Conservation (phyloP, 2,888 invertebrate species). For the Phorcus lineatus region DNA sequence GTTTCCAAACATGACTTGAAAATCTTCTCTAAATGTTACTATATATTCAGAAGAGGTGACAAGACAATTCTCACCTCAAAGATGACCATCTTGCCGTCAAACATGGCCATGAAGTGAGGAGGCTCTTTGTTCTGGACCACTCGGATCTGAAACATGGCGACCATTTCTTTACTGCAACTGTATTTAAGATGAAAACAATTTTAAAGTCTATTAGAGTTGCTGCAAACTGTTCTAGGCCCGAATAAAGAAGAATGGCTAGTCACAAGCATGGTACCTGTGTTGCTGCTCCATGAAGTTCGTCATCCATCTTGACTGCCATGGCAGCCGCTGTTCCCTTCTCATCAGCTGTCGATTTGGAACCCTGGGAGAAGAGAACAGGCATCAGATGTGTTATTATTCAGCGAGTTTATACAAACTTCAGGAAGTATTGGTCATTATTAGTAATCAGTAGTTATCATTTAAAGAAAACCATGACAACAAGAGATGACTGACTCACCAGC, state of each 20-base stretch:
- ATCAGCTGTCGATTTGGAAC: constrained; percentile 84
- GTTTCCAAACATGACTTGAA: too few relatives aligned
- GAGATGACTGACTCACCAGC: constrained; percentile 78
- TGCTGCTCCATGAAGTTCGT: constrained; percentile 68
- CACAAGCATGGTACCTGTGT: constrained; percentile 69
- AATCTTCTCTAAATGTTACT: too few relatives aligned
- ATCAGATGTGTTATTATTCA: too few relatives aligned
- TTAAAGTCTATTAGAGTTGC: too few relatives aligned
- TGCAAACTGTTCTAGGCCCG: not conserved
- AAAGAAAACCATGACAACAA: too few relatives aligned
- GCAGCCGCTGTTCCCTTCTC: constrained; percentile 84
- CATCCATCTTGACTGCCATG: constrained; percentile 79
- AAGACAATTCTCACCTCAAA: constrained; percentile 70
- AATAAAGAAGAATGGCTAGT: not conserved
- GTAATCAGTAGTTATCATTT: too few relatives aligned
- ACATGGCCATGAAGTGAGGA: constrained; percentile 91
- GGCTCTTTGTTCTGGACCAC: constrained; percentile 93
- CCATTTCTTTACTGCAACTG: not conserved
- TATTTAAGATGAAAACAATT: not conserved
- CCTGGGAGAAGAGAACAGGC: constrained; percentile 78
- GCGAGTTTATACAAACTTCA: too few relatives aligned
- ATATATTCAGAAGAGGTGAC: too few relatives aligned
- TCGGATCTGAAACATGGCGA: constrained; percentile 78
- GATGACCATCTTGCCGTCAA: constrained; percentile 87
- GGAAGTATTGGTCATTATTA: too few relatives aligned